phyloP scores from a whole-genome alignment of 2,888 invertebrate genomes.

The Xestia xanthographa region DNA sequence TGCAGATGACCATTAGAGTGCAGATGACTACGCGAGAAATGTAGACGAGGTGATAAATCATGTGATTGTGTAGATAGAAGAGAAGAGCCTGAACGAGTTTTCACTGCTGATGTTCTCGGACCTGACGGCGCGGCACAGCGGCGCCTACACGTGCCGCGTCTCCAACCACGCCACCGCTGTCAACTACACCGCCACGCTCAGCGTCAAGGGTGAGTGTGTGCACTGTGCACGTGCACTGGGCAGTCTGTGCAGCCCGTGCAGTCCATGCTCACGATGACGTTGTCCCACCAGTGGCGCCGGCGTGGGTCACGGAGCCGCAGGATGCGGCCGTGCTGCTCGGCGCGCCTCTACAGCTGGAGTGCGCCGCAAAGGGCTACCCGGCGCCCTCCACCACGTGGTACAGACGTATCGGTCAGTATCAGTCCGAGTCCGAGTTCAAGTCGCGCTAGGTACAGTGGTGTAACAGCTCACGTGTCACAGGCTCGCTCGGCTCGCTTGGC shows the following conservation, averaged over 20 bases:
- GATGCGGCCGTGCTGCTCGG: slow-evolving; percentile 93
- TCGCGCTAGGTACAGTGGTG: background rate
- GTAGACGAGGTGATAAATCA: background rate
- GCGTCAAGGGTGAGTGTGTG: slow-evolving; percentile 91
- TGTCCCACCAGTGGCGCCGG: slow-evolving; percentile 92
- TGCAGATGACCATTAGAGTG: background rate
- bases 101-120: slow-evolving; percentile 93
- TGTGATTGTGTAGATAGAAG: slow-evolving; percentile 88
- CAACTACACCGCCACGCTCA: slow-evolving; percentile 92
- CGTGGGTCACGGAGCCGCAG: slow-evolving; percentile 93
- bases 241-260: background rate
- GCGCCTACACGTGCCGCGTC: slow-evolving; percentile 93
- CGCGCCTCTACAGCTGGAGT: slow-evolving; percentile 92
- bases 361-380: slow-evolving; percentile 94
- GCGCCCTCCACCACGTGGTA: slow-evolving; percentile 92
- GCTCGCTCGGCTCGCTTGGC: slow-evolving; percentile 62
- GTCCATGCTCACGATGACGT: background rate
- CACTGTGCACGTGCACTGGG: no score
- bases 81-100: slow-evolving; percentile 93
- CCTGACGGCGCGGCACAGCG: slow-evolving; percentile 92
- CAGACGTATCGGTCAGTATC: slow-evolving; percentile 84
- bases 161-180: slow-evolving; percentile 92
- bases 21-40: background rate
- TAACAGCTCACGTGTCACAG: background rate
- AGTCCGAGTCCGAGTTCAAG: no score